Evolutionary conservation across 2,113 vertebrate genomes (phyloP).

Genomic region (Calyptommatus sinebrachiatus): DNA sequence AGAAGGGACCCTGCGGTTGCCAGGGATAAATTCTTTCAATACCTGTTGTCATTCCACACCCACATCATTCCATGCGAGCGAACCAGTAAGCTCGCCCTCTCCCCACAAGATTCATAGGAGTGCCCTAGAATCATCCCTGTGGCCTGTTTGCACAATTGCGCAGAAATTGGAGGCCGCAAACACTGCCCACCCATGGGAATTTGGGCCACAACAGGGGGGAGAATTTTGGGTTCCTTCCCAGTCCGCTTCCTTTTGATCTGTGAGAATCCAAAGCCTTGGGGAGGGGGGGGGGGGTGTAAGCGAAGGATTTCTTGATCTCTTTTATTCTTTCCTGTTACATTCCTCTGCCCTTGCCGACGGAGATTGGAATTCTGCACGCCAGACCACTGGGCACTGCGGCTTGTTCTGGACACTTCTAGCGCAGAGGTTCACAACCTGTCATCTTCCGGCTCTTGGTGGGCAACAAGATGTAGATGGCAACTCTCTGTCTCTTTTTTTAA

Average conservation of each 20-base stretch:
- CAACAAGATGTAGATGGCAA: no score
- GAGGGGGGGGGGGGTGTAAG: not conserved
- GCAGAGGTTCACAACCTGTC: no score
- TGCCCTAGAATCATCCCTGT: not conserved
- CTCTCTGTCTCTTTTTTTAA: not conserved
- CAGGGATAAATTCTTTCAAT: no score
- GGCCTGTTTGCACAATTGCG: not conserved
- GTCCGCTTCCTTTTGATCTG: not conserved
- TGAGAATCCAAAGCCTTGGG: not conserved
- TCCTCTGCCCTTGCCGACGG: not conserved
- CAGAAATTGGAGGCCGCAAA: not conserved
- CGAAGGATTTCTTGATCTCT: no score
- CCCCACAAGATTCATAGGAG: no score
- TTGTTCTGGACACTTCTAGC: not conserved
- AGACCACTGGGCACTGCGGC: not conserved
- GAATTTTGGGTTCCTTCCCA: fast-evolving
- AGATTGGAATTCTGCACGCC: not conserved
- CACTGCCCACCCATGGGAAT: not conserved
- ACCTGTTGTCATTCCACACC: no score
- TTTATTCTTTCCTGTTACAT: not conserved
- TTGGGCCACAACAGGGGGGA: not conserved
- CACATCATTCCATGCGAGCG: no score
- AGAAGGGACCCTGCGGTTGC: no score
- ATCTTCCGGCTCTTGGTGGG: no score
- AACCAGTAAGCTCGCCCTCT: not conserved